Conservation (phyloP, 2,888 invertebrate genomes). For the Autographa gamma region DNA sequence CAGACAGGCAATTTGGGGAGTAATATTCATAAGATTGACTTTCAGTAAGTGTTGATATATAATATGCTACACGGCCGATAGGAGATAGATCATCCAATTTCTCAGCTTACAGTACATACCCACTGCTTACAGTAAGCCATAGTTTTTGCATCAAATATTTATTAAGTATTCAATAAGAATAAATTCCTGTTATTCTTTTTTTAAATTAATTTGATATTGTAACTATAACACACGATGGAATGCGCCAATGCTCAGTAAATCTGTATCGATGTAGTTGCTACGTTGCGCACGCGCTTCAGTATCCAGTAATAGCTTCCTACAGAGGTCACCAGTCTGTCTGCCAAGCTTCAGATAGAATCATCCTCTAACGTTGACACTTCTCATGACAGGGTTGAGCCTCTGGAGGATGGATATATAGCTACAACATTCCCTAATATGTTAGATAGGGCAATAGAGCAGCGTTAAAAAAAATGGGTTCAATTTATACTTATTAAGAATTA, state of each 20-base stretch:
- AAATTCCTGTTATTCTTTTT: not conserved
- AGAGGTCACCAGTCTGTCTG: constrained; percentile 6
- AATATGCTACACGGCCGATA: too few species aligned
- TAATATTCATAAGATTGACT: too few species aligned
- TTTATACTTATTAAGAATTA: too few species aligned
- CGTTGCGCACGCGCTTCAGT: not conserved
- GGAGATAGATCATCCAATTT: too few species aligned
- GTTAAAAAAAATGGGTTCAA: too few species aligned
- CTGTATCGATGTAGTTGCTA: not conserved
- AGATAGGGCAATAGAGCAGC: not conserved
- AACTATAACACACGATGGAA: not conserved
- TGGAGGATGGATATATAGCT: not conserved
- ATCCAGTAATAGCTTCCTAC: constrained; percentile 5
- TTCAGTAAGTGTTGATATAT: too few species aligned
- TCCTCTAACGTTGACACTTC: not conserved
- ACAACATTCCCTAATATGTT: not conserved
- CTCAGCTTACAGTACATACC: too few species aligned
- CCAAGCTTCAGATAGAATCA: not conserved
- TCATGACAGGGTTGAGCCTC: not conserved
- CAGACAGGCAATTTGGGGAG: too few species aligned
- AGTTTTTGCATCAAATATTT: too few species aligned
- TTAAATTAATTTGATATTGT: not conserved
- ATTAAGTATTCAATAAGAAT: not conserved
- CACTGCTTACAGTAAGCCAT: too few species aligned
- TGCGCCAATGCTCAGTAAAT: not conserved